phyloP scores from a whole-genome alignment of 2,888 invertebrate genomes.

The Ennomos erosarius region DNA sequence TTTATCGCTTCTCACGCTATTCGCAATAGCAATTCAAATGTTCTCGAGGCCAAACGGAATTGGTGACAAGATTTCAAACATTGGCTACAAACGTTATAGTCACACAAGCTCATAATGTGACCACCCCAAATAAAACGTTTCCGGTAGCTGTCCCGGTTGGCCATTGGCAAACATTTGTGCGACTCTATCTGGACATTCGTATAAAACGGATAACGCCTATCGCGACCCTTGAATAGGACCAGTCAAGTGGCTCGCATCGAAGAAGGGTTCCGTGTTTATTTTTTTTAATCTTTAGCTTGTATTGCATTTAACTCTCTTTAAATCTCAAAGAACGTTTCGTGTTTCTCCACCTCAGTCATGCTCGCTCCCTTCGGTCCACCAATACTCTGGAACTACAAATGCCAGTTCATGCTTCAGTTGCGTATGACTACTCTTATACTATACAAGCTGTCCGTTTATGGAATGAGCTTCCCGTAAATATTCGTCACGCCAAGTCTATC shows the following conservation, averaged over 20 bases:
- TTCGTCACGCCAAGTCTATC: too few relatives aligned
- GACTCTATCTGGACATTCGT: slow-evolving; percentile 41
- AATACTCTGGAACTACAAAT: too few relatives aligned
- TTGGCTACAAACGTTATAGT: slow-evolving; percentile 21
- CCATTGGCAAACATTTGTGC: slow-evolving; percentile 44
- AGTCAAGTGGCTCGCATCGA: slow-evolving; percentile 25
- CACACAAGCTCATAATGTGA: slow-evolving; percentile 29
- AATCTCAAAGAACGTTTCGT: too few relatives aligned
- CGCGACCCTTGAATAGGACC: slow-evolving; percentile 31
- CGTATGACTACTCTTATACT: too few relatives aligned
- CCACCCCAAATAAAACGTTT: slow-evolving; percentile 38
- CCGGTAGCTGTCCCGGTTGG: slow-evolving; percentile 33
- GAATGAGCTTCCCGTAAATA: too few relatives aligned
- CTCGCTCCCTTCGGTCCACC: too few relatives aligned
- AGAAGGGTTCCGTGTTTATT: slow-evolving; percentile 18
- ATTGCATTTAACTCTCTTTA: too few relatives aligned
- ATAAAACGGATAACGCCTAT: slow-evolving; percentile 40
- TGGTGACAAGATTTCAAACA: slow-evolving; percentile 27
- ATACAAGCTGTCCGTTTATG: too few relatives aligned
- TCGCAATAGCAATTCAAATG: slow-evolving; percentile 8
- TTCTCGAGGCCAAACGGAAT: slow-evolving; percentile 19
- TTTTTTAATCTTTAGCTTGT: neutral
- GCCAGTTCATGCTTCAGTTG: too few relatives aligned
- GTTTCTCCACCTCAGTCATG: too few relatives aligned
- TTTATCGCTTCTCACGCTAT: slow-evolving; percentile 16